Evolutionary conservation across 2,888 invertebrate species (phyloP).

Genomic region (Heliconius ethilla): DNA sequence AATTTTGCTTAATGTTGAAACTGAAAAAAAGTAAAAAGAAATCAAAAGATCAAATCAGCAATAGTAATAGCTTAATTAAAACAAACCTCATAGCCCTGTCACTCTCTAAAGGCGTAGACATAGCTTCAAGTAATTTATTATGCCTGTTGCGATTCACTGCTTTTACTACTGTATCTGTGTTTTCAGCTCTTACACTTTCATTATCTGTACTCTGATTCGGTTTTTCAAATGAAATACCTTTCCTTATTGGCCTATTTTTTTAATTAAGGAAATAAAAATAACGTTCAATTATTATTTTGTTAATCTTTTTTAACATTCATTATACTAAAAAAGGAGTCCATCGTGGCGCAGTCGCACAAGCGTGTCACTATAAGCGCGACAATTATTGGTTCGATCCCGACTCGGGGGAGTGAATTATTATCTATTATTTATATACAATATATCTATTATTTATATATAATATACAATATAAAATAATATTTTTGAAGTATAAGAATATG

Average conservation of each 20-base stretch:
- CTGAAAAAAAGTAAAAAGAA: neutral
- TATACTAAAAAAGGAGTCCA: no score
- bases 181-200: conserved; percentile 7
- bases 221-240: conserved; percentile 12
- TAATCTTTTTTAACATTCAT: neutral
- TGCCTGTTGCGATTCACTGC: neutral
- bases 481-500: no score
- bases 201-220: neutral
- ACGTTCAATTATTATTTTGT: neutral
- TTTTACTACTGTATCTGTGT: neutral
- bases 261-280: neutral
- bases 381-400: no score
- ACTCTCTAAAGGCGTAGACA: conserved; percentile 51
- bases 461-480: no score
- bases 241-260: neutral
- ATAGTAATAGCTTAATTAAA: neutral
- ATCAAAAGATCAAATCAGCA: no score
- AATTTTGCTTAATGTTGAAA: neutral
- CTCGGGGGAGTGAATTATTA: no score
- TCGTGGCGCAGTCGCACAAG: no score
- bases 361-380: no score
- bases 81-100: conserved; percentile 62
- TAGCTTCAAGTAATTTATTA: conserved; percentile 40
- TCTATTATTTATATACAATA: no score
- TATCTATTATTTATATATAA: no score